Evolutionary conservation across 1,140 invertebrate genomes (phyloP), one percentile per base, ranked within the genome.

Genomic region (Calephelis virginiensis): DNA sequence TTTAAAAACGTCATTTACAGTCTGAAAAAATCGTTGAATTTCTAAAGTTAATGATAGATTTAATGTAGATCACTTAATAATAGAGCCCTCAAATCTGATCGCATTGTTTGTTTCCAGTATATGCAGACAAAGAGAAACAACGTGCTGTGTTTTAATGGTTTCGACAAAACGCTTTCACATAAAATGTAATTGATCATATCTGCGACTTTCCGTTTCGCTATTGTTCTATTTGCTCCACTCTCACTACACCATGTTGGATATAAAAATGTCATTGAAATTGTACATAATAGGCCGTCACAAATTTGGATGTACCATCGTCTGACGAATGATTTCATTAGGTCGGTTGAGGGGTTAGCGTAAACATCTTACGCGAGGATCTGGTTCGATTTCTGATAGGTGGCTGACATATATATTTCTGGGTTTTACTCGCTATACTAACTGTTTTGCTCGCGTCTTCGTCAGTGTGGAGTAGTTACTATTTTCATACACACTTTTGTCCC

Each of bases 171-270:
- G 76, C 79, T 81, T 81, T 81, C 79, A 81, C 77, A 72, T 75
- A 71, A 78, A 59, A 77, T 74, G 75, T 79, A 79, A 81, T 78
- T 77, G 78, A 78, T 81, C 72, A 77, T 81, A 79, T 79, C 79
- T 77, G 68, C 63, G 70, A 77, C 79, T 81, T 81, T 81, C 79
- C 78, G 78, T 79, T 78, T 71, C 64, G 72, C 78, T 72, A 79
- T 81, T 80, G 76, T 80, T 78, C 68, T 78, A 67, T 75, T 76
- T 72, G 71, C 75, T 65, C 63, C 76, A 77, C 78, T 75, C 78
- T 76, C 76, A 73, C 73, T 72, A 9, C 8, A 43, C 40, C 8
- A 72, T 70, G 73, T 70, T 67, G 56, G 70, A 69, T 64, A 76
- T 68, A 28, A 53, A 53, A 53, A 10, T 53, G 14, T 53, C 50